Evolutionary conservation across 1,140 invertebrate genomes (phyloP), one percentile per base, ranked within the genome.

Genomic region (Cotesia typhae): DNA sequence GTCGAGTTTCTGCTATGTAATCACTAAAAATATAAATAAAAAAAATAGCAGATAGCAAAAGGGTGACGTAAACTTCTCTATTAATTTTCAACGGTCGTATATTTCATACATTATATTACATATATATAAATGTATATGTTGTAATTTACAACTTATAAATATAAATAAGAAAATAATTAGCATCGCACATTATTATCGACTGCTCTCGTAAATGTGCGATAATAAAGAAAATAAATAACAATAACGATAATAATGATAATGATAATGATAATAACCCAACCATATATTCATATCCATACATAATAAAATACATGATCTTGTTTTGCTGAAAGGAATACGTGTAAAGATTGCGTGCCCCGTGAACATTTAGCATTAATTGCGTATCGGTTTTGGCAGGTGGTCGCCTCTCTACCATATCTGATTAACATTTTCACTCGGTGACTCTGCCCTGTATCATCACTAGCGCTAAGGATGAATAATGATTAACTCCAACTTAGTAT

Each of bases 311-410:
- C 41, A 4, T 36, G 64, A 67, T 72, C 53, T 53, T 72, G 53
- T 55, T 61, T 53, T 52, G 52, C 70, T 63, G 72, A 73, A 75
- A 76, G 70, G 71, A 57, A 68, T 37, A 65, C 52, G 67, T 68
- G 70, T 74, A 68, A 77, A 77, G 76, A 74, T 82, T 73, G 81
- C 80, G 79, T 82, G 80, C 69, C 77, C 67, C 66, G 41, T 57
- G 78, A 79, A 75, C 81, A 78, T 82, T 82, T 78, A 79, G 74
- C 77, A 81, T 82, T 81, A 82, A 82, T 81, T 78, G 78, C 75
- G 75, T 79, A 82, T 82, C 76, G 78, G 76, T 79, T 81, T 82
- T 82, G 80, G 80, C 81, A 82, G 81, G 79, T 82, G 81, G 74
- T 74, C 76, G 73, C 75, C 75, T 47, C n/a, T 10, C 75, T 72